A percentile compares a stretch with the other conserved stretches of the same genome.
phyloP scores from a whole-genome alignment of 2,888 invertebrate genomes.

The Papilio demoleus region DNA sequence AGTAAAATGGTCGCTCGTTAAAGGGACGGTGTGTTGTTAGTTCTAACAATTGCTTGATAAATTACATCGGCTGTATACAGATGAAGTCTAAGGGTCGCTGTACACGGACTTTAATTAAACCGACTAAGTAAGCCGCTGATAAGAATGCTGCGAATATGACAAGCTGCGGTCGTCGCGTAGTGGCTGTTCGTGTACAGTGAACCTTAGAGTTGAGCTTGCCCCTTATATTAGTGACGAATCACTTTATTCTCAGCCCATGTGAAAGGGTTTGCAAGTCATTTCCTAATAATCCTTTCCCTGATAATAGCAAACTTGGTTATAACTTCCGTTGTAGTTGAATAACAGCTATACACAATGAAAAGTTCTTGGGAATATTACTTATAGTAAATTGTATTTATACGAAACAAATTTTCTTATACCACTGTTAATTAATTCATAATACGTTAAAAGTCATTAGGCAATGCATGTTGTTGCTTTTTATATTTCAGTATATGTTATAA shows the following conservation, averaged over 20 bases:
- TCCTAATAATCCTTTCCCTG: conserved; percentile 19
- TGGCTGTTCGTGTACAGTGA: not conserved
- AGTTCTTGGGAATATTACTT: not conserved
- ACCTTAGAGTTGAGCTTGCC: conserved; percentile 2
- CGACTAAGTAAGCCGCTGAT: not conserved
- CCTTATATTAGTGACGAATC: conserved; percentile 26
- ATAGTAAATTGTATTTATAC: not conserved
- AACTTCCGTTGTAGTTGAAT: conserved; percentile 9
- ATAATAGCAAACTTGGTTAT: not conserved
- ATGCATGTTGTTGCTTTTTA: not conserved
- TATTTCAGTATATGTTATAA: too few species aligned
- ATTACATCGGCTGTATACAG: conserved; percentile 30
- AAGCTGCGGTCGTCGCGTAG: not conserved
- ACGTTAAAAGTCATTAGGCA: not conserved
- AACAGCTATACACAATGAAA: not conserved
- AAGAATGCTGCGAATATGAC: not conserved
- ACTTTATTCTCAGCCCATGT: not conserved
- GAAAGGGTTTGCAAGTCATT: conserved; percentile 34
- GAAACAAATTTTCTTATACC: not conserved
- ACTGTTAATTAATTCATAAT: not conserved
- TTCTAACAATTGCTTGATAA: conserved; percentile 36
- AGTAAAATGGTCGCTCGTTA: conserved; percentile 24
- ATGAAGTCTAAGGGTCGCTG: not conserved
- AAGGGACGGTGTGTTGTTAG: conserved; percentile 24
- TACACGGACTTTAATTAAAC: not conserved